A percentile compares a stretch with the other conserved stretches of the same genome.
Conservation (phyloP, 2,888 invertebrate genomes). For the Brenthis ino region DNA sequence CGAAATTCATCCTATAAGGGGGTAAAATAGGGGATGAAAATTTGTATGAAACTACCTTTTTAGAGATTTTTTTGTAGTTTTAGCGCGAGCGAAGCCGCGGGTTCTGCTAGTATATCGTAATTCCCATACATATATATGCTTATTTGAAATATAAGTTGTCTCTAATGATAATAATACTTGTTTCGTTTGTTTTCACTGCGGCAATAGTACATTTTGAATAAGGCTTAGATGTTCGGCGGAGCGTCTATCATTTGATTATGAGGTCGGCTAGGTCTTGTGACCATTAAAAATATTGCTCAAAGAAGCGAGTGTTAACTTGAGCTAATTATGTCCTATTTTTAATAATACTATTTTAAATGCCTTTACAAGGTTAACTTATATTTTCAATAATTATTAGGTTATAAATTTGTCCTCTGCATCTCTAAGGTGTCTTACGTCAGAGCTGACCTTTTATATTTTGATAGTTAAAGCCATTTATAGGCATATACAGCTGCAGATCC, state of each 20-base stretch:
- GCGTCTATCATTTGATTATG: slow-evolving; percentile 68
- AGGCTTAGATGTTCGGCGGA: slow-evolving; percentile 62
- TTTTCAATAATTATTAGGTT: slow-evolving; percentile 6
- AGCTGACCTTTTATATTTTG: not conserved
- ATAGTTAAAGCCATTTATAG: not conserved
- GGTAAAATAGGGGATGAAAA: too few species aligned
- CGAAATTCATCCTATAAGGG: too few species aligned
- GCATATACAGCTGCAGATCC: too few species aligned
- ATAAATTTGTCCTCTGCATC: not conserved
- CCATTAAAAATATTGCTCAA: slow-evolving; percentile 60
- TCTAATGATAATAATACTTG: slow-evolving; percentile 6
- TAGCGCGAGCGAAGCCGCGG: too few species aligned
- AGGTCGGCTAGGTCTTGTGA: slow-evolving; percentile 61
- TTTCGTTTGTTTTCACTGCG: slow-evolving; percentile 12
- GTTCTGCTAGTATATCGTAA: not conserved
- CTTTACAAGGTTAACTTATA: not conserved
- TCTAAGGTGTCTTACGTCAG: not conserved
- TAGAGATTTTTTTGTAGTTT: too few species aligned
- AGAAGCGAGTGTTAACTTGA: slow-evolving; percentile 49
- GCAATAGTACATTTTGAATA: slow-evolving; percentile 35
- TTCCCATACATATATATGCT: not conserved
- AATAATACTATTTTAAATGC: slow-evolving; percentile 17
- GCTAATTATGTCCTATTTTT: slow-evolving; percentile 20
- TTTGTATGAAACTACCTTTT: too few species aligned
- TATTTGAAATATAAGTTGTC: slow-evolving; percentile 2